Evolutionary conservation across 2,113 vertebrate genomes (phyloP), one percentile per base, ranked within the genome.

Genomic region (Vidua macroura): DNA sequence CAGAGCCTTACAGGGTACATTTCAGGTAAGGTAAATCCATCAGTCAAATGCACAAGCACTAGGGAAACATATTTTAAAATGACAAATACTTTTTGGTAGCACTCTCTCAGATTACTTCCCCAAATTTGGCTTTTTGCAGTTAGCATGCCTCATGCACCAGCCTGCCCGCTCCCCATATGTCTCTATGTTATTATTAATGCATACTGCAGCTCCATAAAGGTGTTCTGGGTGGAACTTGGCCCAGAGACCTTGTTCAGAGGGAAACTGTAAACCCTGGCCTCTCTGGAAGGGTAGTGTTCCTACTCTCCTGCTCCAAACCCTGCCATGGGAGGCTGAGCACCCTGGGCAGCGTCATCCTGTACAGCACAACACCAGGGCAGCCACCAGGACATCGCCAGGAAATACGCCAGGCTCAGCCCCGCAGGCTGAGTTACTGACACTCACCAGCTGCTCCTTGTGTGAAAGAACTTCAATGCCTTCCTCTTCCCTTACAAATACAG

Each of bases 311-410:
- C 28, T 83, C 73, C 55, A 73, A 83, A 30, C 9, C 21, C 35
- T 48, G 35, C 39, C 35, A 63, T 2, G 13, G 25, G 31, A 6
- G 18, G 35, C 69, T 62, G 35, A 68, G 66, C 44, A 41, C 18
- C 16, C 10, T 6, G 1, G 8, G 23, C 23, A 62, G 13, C 0
- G 0, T 1, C 1, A 0, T 35, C 16, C 58, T 2, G 0, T 0
- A 8, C 66, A 44, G 56, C n/a, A 30, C 4, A 1, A 9, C 8
- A 13, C 16, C 20, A 18, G 2, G 3, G 17, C 28, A 39, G 59
- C 48, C 35, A 27, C 20, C 5, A 1, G 23, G 39, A 51, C 52
- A 63, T 2, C 0, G 1, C 60, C 67, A 66, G 72, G 39, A 15
- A 17, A 21, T 7, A 30, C 0, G 5, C n/a, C 30, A 4, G 37